A percentile compares a stretch with the other conserved stretches of the same genome.
These are phyloP conservation scores for Megalurothrips usitatus DNA, from an alignment of 2,888 invertebrate species.

Conservation along the genomic window DNA sequence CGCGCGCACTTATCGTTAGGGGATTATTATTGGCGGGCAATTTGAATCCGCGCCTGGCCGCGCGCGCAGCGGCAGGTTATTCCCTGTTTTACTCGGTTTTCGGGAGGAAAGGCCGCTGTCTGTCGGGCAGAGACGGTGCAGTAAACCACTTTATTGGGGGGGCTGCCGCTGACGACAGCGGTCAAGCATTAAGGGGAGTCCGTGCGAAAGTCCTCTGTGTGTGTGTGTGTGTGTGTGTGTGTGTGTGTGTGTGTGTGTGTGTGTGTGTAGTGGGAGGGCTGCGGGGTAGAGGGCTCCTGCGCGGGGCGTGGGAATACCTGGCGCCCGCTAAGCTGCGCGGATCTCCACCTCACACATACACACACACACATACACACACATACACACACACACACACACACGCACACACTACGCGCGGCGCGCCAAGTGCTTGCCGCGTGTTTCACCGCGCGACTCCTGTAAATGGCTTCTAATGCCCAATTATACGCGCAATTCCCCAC, in stretches of 20 bases:
- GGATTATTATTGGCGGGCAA: no score
- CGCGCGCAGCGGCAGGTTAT: background rate
- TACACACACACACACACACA: no score
- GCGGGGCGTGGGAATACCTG: no score
- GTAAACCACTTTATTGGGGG: background rate
- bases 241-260: background rate
- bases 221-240: background rate
- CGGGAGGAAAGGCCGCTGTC: background rate
- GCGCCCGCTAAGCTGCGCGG: no score
- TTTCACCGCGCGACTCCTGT: no score
- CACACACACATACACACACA: no score
- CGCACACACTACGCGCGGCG: no score
- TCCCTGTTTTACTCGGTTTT: no score
- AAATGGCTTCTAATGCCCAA: no score
- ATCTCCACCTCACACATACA: no score
- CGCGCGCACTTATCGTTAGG: background rate
- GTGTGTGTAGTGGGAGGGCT: background rate
- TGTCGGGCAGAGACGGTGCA: background rate
- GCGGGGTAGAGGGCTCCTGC: background rate
- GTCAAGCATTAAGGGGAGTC: background rate
- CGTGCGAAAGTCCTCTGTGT: background rate
- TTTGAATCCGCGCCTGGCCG: background rate
- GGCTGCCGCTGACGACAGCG: background rate
- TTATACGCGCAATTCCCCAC: no score
- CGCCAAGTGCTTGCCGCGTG: no score